Conservation (phyloP, 2,888 invertebrate species). For the Cylloceria caligata region DNA sequence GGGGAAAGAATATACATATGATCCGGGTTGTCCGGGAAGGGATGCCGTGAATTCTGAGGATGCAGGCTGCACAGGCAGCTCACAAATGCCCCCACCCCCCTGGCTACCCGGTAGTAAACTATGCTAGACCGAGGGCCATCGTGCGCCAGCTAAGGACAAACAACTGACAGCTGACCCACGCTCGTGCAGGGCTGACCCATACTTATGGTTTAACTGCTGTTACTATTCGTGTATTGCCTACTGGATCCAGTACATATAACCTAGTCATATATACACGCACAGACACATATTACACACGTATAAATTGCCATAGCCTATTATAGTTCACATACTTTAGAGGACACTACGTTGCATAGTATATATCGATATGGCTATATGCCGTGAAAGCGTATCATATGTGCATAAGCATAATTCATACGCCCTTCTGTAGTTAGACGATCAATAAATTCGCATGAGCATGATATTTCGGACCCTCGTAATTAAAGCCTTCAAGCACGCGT, state of each 20-base stretch:
- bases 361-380: no score
- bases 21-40: slow-evolving; percentile 69
- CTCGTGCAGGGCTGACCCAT: slow-evolving; percentile 82
- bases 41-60: slow-evolving; percentile 68
- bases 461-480: slow-evolving; percentile 23
- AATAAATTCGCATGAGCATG: not conserved
- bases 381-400: no score
- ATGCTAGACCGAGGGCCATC: slow-evolving; percentile 42
- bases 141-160: slow-evolving; percentile 78
- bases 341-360: no score
- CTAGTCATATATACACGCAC: not conserved
- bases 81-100: slow-evolving; percentile 74
- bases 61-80: slow-evolving; percentile 75
- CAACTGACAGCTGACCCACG: slow-evolving; percentile 84
- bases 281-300: not conserved
- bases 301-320: no score
- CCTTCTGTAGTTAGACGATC: not conserved
- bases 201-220: slow-evolving; percentile 84
- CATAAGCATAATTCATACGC: not conserved
- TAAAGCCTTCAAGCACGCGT: slow-evolving; percentile 39
- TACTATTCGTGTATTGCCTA: slow-evolving; percentile 74
- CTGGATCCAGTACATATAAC: not conserved
- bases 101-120: not conserved
- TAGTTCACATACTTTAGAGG: no score
- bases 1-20: slow-evolving; percentile 70